A percentile compares a stretch with the other conserved stretches of the same genome.
Evolutionary conservation across 2,113 vertebrate genomes (phyloP).

Genomic region (Osmerus mordax): DNA sequence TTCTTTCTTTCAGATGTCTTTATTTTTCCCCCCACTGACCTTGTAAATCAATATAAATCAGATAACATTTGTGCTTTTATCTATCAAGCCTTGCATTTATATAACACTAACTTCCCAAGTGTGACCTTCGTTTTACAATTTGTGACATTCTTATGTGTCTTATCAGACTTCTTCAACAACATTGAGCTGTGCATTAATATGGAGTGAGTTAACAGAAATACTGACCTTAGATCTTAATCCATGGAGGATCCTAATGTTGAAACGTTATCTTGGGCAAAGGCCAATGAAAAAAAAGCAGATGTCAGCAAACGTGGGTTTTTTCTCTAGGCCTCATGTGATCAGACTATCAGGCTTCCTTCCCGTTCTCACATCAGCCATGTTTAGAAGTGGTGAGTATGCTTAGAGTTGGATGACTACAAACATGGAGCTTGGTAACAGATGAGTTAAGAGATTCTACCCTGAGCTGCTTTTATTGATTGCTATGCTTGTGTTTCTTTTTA

Average conservation of each 20-base stretch:
- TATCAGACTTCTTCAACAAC: not conserved
- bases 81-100: too few relatives aligned
- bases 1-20: too few relatives aligned
- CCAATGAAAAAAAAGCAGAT: conserved; percentile 47
- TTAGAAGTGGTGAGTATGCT: not conserved
- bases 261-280: conserved; percentile 51
- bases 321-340: conserved; percentile 54
- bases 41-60: too few relatives aligned
- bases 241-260: conserved; percentile 44
- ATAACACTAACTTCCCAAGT: not conserved
- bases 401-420: not conserved
- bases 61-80: too few relatives aligned
- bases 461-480: too few relatives aligned
- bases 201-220: not conserved
- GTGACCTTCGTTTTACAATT: not conserved
- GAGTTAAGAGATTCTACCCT: too few relatives aligned
- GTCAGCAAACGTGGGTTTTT: conserved; percentile 59
- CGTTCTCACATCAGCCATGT: conserved; percentile 16
- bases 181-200: not conserved
- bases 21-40: too few relatives aligned
- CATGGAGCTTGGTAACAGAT: too few relatives aligned
- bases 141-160: not conserved
- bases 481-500: too few relatives aligned
- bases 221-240: conserved; percentile 37
- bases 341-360: conserved; percentile 50